Evolutionary conservation across 1,140 invertebrate species (phyloP).

Genomic region (Drosophila hydei): DNA sequence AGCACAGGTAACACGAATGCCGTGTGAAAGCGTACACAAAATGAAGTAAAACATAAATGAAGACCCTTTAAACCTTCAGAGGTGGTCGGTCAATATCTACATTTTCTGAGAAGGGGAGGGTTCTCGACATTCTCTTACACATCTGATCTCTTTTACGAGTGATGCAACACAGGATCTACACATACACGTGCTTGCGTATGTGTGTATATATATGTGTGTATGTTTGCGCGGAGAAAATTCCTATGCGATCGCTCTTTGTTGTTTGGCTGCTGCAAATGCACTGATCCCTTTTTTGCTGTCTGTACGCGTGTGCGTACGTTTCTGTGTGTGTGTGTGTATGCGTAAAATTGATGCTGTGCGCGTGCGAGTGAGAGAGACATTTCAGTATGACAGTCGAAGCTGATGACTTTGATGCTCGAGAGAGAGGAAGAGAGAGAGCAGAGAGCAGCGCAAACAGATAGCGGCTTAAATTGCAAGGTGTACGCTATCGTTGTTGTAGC

Average conservation of each 20-base stretch:
- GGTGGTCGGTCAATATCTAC: slow-evolving; percentile 67
- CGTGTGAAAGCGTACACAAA: slow-evolving; percentile 58
- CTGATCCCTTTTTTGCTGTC: slow-evolving; percentile 43
- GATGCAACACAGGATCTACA: slow-evolving; percentile 69
- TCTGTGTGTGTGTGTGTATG: slow-evolving; percentile 18
- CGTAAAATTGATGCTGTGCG: slow-evolving; percentile 38
- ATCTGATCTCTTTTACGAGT: slow-evolving; percentile 68
- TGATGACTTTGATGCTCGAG: slow-evolving; percentile 26
- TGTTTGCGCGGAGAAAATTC: slow-evolving; percentile 57
- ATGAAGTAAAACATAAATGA: slow-evolving; percentile 22
- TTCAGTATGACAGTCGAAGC: slow-evolving; percentile 7
- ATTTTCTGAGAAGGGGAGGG: slow-evolving; percentile 32
- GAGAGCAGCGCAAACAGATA: slow-evolving; percentile 68
- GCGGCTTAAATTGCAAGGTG: slow-evolving; percentile 80
- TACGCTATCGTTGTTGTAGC: slow-evolving; percentile 56
- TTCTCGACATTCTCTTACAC: slow-evolving; percentile 55
- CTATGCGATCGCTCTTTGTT: slow-evolving; percentile 65
- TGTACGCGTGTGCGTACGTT: slow-evolving; percentile 4
- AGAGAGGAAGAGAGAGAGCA: slow-evolving; percentile 23
- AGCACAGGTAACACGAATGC: slow-evolving; percentile 64
- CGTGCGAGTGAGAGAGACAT: slow-evolving; percentile 13
- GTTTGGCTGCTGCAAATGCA: slow-evolving; percentile 29
- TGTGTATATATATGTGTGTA: slow-evolving; percentile 9
- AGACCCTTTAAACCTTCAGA: slow-evolving; percentile 43
- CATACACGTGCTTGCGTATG: slow-evolving; percentile 1